These are phyloP conservation scores for Craseonycteris thonglongyai DNA, from an alignment of 2,113 vertebrate species.

Conservation along the genomic window DNA sequence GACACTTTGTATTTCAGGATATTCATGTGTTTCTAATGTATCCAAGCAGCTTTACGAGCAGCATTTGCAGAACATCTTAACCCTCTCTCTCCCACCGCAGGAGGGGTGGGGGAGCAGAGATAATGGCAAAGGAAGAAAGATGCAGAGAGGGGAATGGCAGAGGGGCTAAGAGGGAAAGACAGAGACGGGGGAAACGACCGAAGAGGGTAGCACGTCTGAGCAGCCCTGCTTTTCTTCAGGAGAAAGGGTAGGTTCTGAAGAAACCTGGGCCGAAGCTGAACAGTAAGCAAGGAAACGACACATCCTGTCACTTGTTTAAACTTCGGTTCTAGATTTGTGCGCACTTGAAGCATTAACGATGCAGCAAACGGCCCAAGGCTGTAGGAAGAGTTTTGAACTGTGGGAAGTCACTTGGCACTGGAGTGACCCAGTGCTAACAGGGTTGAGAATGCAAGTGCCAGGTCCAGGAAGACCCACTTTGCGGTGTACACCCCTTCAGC, in stretches of 20 bases:
- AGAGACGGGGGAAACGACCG: neutral
- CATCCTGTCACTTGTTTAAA: neutral
- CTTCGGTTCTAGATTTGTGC: neutral
- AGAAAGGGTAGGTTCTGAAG: neutral
- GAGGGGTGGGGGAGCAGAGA: neutral
- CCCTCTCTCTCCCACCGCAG: constrained; percentile 77
- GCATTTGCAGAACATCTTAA: constrained; percentile 80
- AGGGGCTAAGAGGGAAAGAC: neutral
- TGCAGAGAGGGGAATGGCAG: neutral
- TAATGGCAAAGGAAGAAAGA: constrained; percentile 24
- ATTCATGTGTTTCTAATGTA: constrained; percentile 87
- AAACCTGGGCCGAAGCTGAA: neutral
- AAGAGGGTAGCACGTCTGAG: neutral
- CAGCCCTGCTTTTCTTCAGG: neutral
- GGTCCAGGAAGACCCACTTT: neutral
- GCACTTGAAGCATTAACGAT: neutral
- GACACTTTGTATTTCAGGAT: constrained; percentile 81
- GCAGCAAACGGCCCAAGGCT: neutral
- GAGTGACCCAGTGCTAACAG: neutral
- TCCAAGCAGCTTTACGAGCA: constrained; percentile 82
- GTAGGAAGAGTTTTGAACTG: neutral
- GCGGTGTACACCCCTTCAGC: neutral
- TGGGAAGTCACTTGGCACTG: neutral
- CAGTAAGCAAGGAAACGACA: neutral
- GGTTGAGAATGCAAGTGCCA: neutral